phyloP scores from a whole-genome alignment of 2,888 invertebrate species.

The Eilema sororculum region DNA sequence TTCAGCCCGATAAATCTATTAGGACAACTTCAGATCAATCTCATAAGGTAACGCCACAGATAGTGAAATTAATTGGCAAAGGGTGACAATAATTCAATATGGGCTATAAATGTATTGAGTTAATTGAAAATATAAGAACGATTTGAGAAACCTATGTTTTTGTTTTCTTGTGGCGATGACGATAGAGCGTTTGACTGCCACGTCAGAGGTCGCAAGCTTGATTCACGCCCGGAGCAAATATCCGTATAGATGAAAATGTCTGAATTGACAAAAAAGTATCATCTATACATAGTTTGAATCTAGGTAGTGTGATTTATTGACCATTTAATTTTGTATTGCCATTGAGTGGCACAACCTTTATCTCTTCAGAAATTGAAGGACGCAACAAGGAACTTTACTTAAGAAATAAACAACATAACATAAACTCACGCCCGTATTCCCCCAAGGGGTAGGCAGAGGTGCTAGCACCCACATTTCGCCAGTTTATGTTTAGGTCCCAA shows the following conservation, averaged over 20 bases:
- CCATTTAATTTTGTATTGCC: no score
- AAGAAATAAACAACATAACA: no score
- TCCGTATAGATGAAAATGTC: not conserved
- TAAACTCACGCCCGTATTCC: no score
- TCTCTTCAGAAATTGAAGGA: no score
- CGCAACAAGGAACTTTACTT: no score
- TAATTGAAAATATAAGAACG: not conserved
- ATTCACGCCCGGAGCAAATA: not conserved
- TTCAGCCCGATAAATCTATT: not conserved
- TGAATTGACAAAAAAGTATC: no score
- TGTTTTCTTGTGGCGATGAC: not conserved
- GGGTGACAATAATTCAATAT: not conserved
- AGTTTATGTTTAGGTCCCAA: no score
- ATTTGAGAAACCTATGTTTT: not conserved
- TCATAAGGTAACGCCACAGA: not conserved
- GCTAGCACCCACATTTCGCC: no score
- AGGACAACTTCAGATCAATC: not conserved
- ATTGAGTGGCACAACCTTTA: no score
- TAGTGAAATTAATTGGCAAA: conserved; percentile 1
- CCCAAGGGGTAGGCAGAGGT: no score
- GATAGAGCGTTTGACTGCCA: not conserved
- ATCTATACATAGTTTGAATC: no score
- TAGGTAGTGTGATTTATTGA: no score
- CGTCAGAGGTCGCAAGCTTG: not conserved
- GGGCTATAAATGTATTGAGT: not conserved